Evolutionary conservation across 2,797 vertebrate genomes (phyloP).

Genomic region (Danio jaintianensis): DNA sequence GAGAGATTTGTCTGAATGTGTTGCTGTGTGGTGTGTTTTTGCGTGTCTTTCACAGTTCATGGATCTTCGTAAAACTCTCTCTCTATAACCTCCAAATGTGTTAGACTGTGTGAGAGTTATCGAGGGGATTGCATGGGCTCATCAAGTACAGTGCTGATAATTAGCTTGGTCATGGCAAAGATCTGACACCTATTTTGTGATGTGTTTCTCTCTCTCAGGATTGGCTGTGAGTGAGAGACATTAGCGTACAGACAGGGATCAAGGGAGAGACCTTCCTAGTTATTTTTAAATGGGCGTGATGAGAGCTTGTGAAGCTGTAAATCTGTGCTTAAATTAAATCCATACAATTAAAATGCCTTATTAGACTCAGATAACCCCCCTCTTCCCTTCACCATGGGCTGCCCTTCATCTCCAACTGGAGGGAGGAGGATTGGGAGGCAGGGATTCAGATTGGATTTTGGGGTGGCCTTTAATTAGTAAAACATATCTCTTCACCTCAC

Average conservation of each 20-base stretch:
- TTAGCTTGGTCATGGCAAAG: slow-evolving; percentile 75
- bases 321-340: slow-evolving; percentile 63
- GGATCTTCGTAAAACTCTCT: slow-evolving; percentile 44
- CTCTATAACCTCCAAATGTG: slow-evolving; percentile 70
- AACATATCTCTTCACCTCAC: slow-evolving; percentile 52
- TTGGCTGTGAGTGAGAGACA: slow-evolving; percentile 38
- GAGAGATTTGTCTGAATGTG: slow-evolving; percentile 57
- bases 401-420: slow-evolving; percentile 55
- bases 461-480: slow-evolving; percentile 54
- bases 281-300: slow-evolving; percentile 62
- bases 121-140: slow-evolving; percentile 70
- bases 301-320: slow-evolving; percentile 61
- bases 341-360: slow-evolving; percentile 65
- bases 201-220: slow-evolving; percentile 58
- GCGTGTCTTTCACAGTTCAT: slow-evolving; percentile 47
- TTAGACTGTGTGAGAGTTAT: slow-evolving; percentile 75
- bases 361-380: slow-evolving; percentile 64
- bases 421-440: slow-evolving; percentile 36
- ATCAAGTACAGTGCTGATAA: slow-evolving; percentile 73
- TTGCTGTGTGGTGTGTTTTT: slow-evolving; percentile 20
- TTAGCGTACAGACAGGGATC: slow-evolving; percentile 43
- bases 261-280: slow-evolving; percentile 48
- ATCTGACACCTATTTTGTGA: slow-evolving; percentile 74
- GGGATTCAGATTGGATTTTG: slow-evolving; percentile 51
- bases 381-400: slow-evolving; percentile 51